These are phyloP conservation scores for Luscinia luscinia DNA, from an alignment of 2,797 vertebrate species.

Conservation along the genomic window DNA sequence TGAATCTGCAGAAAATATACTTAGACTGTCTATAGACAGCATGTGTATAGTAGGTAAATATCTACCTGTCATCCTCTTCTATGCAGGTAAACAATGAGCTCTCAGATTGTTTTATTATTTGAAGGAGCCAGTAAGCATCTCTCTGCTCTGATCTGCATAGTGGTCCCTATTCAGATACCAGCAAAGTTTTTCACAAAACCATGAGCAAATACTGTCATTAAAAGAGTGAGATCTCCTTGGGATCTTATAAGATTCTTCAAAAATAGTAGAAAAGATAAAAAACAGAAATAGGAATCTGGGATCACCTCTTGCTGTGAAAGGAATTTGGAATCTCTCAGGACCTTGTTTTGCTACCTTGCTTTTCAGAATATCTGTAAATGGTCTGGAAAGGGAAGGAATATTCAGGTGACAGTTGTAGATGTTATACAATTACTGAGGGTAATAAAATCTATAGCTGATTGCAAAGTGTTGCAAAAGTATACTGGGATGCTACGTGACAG, in stretches of 20 bases:
- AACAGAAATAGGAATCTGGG: not conserved
- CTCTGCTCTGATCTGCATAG: not conserved
- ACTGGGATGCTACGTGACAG: not conserved
- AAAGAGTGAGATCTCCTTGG: not conserved
- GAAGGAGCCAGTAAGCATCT: not conserved
- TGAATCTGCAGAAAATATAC: not conserved
- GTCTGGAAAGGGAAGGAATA: not conserved
- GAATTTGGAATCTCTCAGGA: not conserved
- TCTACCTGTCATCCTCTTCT: not conserved
- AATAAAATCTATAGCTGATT: not conserved
- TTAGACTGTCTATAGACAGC: not conserved
- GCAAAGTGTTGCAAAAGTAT: not conserved
- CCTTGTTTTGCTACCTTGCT: not conserved
- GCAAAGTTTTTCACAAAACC: not conserved
- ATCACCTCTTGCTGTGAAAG: not conserved
- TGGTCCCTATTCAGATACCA: not conserved
- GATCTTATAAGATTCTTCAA: not conserved
- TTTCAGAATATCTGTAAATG: slow-evolving; percentile 8
- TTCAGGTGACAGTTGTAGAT: not conserved
- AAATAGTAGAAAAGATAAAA: not conserved
- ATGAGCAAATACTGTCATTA: not conserved
- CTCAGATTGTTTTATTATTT: not conserved
- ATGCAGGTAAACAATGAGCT: not conserved
- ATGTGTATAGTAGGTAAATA: not conserved
- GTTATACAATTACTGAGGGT: not conserved